Evolutionary conservation across 2,888 invertebrate genomes (phyloP), one percentile per base, ranked within the genome.

Genomic region (Napeogenes sylphis): DNA sequence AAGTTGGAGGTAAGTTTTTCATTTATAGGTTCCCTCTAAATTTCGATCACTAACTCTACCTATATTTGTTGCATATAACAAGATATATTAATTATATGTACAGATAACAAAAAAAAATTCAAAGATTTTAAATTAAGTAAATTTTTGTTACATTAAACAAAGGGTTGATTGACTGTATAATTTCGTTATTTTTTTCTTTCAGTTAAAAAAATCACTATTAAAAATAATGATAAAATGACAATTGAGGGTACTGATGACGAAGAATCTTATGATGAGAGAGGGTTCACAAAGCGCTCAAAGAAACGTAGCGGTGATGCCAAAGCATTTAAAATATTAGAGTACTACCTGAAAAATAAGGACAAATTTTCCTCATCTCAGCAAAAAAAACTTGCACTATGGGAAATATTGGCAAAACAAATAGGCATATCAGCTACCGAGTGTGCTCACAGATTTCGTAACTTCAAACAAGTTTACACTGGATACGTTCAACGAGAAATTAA

Each of bases 281-380:
- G 79, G 2, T 80, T 77, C 62, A 75, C 71, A 0, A 80, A 79
- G 62, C 78, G 76, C 6, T 74, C 77, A 0, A 82, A 80, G 67
- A 59, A 73, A 8, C 68, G 71, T 2, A 63, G 61, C 0, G 78
- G 82, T 0, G 85, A 87, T 21, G 78, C 80, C 0, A 84, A 87
- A 73, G 84, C 84, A 0, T 81, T 84, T 51, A 84, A 84, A 75
- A 88, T 90, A 58, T 75, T 90, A 0, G 87, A 87, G 69, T 86
- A 78, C 65, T 90, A 86, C 61, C 78, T 82, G 10, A 88, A 84
- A 62, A 80, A 90, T 64, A 90, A 90, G 64, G 85, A 85, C 0
- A 85, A 84, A 46, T 87, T 89, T 60, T 67, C 79, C 0, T 81
- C 81, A 0, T 73, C 82, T 0, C 77, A 76, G 32, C 72, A 79